Evolutionary conservation across 1,140 invertebrate genomes (phyloP).

Genomic region (Steinernema khuongi): DNA sequence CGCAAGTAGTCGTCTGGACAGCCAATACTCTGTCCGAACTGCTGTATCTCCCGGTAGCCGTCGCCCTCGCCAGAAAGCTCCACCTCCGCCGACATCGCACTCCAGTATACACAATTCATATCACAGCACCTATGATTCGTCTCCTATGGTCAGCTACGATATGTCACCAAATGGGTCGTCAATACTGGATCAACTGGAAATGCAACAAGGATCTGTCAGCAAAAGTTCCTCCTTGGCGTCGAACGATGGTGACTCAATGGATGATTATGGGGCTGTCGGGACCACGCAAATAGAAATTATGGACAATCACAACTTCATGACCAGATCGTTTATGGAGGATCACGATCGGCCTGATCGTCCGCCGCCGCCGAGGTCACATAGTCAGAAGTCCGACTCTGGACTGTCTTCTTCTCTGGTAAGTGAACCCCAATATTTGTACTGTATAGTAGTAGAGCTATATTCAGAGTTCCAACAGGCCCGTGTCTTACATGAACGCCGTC

Average conservation of each 20-base stretch:
- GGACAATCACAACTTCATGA: slow-evolving; percentile 7
- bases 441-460: background rate
- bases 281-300: background rate
- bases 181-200: background rate
- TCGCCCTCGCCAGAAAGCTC: background rate
- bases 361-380: background rate
- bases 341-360: background rate
- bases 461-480: background rate
- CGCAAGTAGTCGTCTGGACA: background rate
- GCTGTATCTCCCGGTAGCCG: background rate
- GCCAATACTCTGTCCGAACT: background rate
- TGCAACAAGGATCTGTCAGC: slow-evolving; percentile 5
- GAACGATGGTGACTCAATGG: background rate
- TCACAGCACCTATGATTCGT: background rate
- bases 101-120: background rate
- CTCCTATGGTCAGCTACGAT: background rate
- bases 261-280: background rate
- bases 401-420: too few relatives aligned
- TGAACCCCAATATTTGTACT: too few relatives aligned
- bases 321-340: background rate
- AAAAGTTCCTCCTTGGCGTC: background rate
- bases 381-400: background rate
- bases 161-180: background rate
- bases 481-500: background rate
- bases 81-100: background rate